Evolutionary conservation across 1,140 invertebrate species (phyloP), one percentile per base, ranked within the genome.

Genomic region (Megalopta genalis): DNA sequence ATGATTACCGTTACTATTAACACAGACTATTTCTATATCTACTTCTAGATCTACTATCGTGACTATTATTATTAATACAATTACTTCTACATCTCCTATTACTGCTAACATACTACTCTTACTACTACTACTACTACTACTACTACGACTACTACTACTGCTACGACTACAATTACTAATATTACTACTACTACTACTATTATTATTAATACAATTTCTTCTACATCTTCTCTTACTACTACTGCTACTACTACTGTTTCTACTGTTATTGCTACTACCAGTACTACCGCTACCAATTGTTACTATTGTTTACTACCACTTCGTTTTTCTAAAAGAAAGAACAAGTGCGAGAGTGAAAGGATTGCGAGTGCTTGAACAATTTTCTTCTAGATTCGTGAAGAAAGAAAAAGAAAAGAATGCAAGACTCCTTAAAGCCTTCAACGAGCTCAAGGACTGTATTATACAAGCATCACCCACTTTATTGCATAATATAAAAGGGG

Each of bases 401-500:
- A 74, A 77, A 62, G 25, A 42, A n/a, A 42, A 68, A 60, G 82
- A 80, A 52, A 39, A 67, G 69, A 67, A 59, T 79, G 72, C 72
- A 70, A 77, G 76, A 8, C 81, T 83, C 68, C 72, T 64, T 59
- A 82, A 85, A 84, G 83, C 83, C 83, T 85, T 85, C 77, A 85
- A 83, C 68, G 82, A 85, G 83, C 77, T 83, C 83, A 85, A 85
- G 83, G 83, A 85, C 72, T 85, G 83, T 27, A 71, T 85, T 83
- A n/a, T 83, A 85, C 71, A 81, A 80, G 54, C 73, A 85, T 73
- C 75, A 81, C 62, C 49, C 77, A 85, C 73, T 72, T 82, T 83
- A 85, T 71, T 82, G 67, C 79, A 75, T 84, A 84, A 82, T 74
- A 84, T 78, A 75, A 80, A 37, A 25, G 25, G 21, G 12, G 62